Base-by-base conservation (phyloP, 1,140 invertebrate species). In the Coptotermes formosanus region DNA sequence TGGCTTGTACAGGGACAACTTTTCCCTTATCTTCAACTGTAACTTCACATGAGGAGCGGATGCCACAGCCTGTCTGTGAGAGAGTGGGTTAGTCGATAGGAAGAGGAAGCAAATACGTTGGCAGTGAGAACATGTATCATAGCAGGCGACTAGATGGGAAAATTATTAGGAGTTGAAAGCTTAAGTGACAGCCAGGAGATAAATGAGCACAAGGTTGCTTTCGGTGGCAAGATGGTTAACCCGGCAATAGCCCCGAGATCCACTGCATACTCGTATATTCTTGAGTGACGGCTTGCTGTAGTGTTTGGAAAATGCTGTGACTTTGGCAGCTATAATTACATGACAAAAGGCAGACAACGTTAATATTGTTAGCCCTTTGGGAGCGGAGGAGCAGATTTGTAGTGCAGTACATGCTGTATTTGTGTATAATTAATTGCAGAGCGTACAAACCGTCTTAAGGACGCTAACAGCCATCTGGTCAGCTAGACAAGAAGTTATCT, bases 81-180 rank as follows among this genome's bases (percentile, higher is more conserved):
- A 8, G 59, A n/a, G 59, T 12, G 19, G 59, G 14, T 75, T 6
- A 75, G 64, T 25, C 19, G 14, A 55, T 21, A 55, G 11, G 9
- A 11, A 48, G 48, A 48, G 11, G 9, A 48, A 48, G 48, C 48
- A 48, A 11, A 16, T 25, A 30, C 25, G 3, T 30, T 75, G 64
- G 64, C n/a, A 75, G 64, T 75, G 64, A n/a, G 25, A 75, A n/a
- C n/a, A 4, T 11, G 64, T 8, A 75, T 75, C 64, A 75, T 75
- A 75, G 64, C 52, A 75, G n/a, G 64, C n/a, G 64, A 75, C 64
- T 75, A 11, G 64, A 30, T 75, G 64, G 64, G 64, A 30, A 75
- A 75, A 75, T 75, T 75, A 75, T 75, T 75, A 75, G 64, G 59
- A 64, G 59, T 30, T 75, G 64, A 75, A 30, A 75, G 64, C 64